Percentiles rank a stretch among this genome's conserved stretches.
phyloP scores from a whole-genome alignment of 2,797 vertebrate genomes.

The Enteromius trimaculatus region DNA sequence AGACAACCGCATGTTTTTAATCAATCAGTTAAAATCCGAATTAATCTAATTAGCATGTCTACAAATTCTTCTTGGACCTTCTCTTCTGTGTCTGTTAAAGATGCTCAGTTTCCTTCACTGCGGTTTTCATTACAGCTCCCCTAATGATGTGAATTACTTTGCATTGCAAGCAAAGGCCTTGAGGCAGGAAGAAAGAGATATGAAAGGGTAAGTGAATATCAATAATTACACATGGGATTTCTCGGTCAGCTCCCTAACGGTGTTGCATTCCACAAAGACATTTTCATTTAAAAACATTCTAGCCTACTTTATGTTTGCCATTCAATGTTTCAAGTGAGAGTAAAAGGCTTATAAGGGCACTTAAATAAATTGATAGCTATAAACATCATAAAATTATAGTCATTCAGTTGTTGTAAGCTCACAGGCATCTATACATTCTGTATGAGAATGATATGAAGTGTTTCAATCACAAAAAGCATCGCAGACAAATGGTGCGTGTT shows the following conservation, averaged over 20 bases:
- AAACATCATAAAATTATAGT: not conserved
- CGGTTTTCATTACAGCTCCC: conserved; percentile 33
- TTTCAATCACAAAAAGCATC: conserved; percentile 4
- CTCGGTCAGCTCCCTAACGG: conserved; percentile 23
- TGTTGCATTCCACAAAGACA: conserved; percentile 27
- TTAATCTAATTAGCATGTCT: conserved; percentile 16
- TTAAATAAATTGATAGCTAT: conserved; percentile 11
- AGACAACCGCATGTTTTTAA: conserved; percentile 2
- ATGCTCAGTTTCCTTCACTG: conserved; percentile 36
- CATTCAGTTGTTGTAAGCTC: not conserved
- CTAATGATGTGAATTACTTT: conserved; percentile 37
- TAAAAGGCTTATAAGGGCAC: conserved; percentile 1
- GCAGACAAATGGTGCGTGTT: conserved; percentile 11
- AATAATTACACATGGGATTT: conserved; percentile 51
- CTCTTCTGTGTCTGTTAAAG: conserved; percentile 5
- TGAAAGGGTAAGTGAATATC: conserved; percentile 52
- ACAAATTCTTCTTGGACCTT: conserved; percentile 4
- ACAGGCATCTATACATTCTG: not conserved
- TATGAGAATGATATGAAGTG: not conserved
- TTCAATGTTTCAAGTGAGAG: not conserved
- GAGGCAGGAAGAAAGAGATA: conserved; percentile 42
- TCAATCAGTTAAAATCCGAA: conserved; percentile 8
- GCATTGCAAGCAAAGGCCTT: conserved; percentile 34
- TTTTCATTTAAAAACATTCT: conserved; percentile 44
- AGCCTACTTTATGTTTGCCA: not conserved